Base-by-base conservation (phyloP, 2,113 vertebrate species). In the Limanda limanda region DNA sequence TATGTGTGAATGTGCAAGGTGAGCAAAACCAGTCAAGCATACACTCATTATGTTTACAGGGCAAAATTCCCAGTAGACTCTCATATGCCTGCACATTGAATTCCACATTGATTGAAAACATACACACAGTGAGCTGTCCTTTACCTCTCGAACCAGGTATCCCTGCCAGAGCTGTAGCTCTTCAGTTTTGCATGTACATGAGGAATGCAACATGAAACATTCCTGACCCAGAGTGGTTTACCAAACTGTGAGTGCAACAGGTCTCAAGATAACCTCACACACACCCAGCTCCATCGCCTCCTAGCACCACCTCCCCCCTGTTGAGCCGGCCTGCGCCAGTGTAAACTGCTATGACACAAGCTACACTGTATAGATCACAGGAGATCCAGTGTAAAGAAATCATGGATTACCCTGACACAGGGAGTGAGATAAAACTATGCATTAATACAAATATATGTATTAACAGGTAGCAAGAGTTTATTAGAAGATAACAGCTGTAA, bases 221-320 rank as follows among this genome's bases (percentile, higher is more conserved):
- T 73, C 56, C 61, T 78, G 40, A 40, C 25, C 7, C 59, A 56
- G 42, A 48, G 60, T 42, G 21, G 24, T 78, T 65, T 56, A 79
- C 54, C 12, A 57, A 71, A 69, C 59, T 59, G 61, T 48, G 48
- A 69, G 47, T 2, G 35, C n/a, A 1, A 21, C 51, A 51, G 58
- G 20, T 24, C 78, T 82, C n/a, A 35, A 81, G 79, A 82, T 71
- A 68, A 82, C 51, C 59, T 65, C 52, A 54, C 40, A 59, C 48
- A 64, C 45, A 14, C 71, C 17, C 52, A 31, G 77, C 55, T 79
- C 89, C 79, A 84, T 84, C 87, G 9, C 81, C 77, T 84, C 84
- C 81, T 67, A 24, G 79, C 81, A 91, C 88, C 51, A 62, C 61
- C 68, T 37, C 45, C 45, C 37, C 48, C 62, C 71, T 37, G 45